These are phyloP conservation scores for Corydoras maculifer DNA, from an alignment of 2,113 vertebrate species.

Conservation along the genomic window DNA sequence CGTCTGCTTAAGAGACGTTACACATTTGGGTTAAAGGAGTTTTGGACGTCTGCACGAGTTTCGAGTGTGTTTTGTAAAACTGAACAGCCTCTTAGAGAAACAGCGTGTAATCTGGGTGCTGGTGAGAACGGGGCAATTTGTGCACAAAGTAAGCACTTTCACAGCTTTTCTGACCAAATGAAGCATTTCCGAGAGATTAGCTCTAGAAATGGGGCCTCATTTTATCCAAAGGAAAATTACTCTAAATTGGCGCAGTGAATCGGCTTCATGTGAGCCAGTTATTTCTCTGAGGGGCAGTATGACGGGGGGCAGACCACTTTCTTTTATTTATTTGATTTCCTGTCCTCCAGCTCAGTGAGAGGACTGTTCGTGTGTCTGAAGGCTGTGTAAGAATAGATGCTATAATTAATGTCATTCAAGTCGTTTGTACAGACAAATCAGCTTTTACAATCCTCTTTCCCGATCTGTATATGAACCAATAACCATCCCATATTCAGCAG, in stretches of 20 bases:
- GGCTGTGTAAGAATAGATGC: background rate
- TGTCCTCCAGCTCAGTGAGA: background rate
- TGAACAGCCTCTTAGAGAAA: conserved; percentile 2
- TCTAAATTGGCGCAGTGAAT: conserved; percentile 12
- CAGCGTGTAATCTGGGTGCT: conserved; percentile 2
- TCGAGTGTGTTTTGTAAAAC: background rate
- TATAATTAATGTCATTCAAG: too few species aligned
- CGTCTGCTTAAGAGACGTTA: too few species aligned
- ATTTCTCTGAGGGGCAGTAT: conserved; percentile 8
- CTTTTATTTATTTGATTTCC: too few species aligned
- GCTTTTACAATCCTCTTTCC: too few species aligned
- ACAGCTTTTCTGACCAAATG: conserved; percentile 3
- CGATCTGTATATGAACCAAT: too few species aligned
- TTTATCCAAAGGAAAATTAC: conserved; percentile 15
- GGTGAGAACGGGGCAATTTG: conserved; percentile 6
- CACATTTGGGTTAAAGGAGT: background rate
- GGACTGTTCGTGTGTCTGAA: background rate
- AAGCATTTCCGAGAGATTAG: conserved; percentile 4
- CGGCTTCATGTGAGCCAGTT: conserved; percentile 6
- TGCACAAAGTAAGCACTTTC: background rate
- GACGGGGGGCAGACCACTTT: background rate
- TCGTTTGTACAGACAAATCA: too few species aligned
- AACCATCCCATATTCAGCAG: too few species aligned
- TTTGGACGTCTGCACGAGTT: background rate
- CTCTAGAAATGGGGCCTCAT: conserved; percentile 5